Evolutionary conservation across 2,113 vertebrate genomes (phyloP).

Genomic region (Hippolais icterina): DNA sequence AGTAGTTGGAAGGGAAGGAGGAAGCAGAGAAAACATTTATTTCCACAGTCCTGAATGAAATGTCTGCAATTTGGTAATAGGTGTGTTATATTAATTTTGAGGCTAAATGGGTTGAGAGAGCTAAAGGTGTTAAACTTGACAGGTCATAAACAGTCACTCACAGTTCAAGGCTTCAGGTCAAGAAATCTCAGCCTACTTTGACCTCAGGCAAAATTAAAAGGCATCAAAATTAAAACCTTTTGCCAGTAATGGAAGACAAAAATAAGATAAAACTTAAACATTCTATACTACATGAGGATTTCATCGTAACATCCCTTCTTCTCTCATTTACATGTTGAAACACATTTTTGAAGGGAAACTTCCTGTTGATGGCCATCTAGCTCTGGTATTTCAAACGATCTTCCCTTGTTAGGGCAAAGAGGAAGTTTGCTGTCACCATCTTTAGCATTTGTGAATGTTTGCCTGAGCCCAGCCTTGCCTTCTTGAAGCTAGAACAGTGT

Average conservation of each 20-base stretch:
- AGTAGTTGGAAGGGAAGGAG: not conserved
- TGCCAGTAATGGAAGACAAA: not conserved
- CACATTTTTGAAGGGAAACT: not conserved
- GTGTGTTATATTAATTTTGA: not conserved
- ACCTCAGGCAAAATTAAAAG: not conserved
- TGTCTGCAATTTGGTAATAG: not conserved
- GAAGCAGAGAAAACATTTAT: not conserved
- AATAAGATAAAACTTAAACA: not conserved
- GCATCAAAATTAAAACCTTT: not conserved
- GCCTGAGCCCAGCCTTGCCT: not conserved
- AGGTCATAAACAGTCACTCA: not conserved
- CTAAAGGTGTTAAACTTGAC: not conserved
- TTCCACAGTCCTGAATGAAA: not conserved
- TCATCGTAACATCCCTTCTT: not conserved
- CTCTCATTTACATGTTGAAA: not conserved
- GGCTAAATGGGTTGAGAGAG: not conserved
- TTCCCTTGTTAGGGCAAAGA: not conserved
- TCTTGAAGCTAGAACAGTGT: not conserved
- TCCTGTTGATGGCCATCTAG: not conserved
- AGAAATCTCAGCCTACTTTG: not conserved
- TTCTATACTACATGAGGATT: not conserved
- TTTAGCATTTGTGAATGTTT: not conserved
- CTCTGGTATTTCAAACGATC: not conserved
- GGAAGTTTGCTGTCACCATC: not conserved
- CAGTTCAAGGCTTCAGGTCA: not conserved